Evolutionary conservation across 2,113 vertebrate genomes (phyloP).

Genomic region (Prolemur simus): DNA sequence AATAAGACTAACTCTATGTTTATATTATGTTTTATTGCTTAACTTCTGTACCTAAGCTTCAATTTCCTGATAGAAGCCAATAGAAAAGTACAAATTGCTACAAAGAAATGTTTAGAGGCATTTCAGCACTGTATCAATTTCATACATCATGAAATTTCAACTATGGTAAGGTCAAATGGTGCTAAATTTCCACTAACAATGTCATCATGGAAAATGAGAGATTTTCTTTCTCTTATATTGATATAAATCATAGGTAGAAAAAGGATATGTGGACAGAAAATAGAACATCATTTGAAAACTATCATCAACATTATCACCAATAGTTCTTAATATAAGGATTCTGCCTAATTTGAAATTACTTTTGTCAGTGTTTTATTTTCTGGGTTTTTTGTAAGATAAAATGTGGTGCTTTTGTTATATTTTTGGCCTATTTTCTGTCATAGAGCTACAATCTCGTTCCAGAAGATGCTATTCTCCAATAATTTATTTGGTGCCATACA

Average conservation of each 20-base stretch:
- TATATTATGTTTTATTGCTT: background rate
- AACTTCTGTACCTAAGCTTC: background rate
- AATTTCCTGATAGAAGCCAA: conserved; percentile 34
- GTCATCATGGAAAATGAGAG: conserved; percentile 3
- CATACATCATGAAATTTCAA: conserved; percentile 64
- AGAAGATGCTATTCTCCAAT: background rate
- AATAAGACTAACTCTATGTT: background rate
- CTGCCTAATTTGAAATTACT: background rate
- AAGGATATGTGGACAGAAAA: background rate
- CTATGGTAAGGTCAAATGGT: background rate
- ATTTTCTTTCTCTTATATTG: conserved; percentile 10
- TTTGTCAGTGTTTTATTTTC: background rate
- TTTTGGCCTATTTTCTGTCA: background rate
- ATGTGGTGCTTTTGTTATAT: background rate
- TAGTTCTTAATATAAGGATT: background rate
- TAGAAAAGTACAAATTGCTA: background rate
- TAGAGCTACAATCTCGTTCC: background rate
- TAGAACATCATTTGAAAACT: background rate
- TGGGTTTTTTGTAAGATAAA: background rate
- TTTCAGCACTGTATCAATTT: conserved; percentile 58
- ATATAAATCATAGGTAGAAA: conserved; percentile 41
- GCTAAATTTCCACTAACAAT: conserved; percentile 51
- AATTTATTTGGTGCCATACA: background rate
- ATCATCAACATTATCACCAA: background rate
- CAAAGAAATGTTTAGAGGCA: conserved; percentile 18